Evolutionary conservation across 1,140 invertebrate species (phyloP).

Genomic region (Drosophila kepulauana): DNA sequence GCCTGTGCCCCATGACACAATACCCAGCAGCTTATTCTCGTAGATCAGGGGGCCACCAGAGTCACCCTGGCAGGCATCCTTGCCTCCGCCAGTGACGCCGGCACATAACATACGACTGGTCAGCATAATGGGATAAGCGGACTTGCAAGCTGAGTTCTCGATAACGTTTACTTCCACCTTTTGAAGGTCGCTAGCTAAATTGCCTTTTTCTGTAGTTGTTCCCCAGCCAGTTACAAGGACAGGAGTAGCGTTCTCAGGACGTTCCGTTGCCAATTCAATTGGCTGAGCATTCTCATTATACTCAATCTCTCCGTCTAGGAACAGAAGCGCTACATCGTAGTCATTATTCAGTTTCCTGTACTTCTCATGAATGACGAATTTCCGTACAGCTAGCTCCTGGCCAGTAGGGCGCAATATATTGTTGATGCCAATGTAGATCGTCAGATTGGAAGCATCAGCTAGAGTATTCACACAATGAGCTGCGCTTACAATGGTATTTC

Average conservation of each 20-base stretch:
- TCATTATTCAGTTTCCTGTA: too few relatives aligned
- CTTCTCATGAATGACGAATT: too few relatives aligned
- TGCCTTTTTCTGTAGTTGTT: conserved; percentile 47
- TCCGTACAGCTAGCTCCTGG: conserved; percentile 44
- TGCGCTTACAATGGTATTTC: too few relatives aligned
- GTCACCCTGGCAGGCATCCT: conserved; percentile 87
- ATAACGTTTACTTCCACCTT: conserved; percentile 62
- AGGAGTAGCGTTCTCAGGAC: too few relatives aligned
- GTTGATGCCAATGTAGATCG: conserved; percentile 64
- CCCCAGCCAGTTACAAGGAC: conserved; percentile 77
- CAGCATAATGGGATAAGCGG: conserved; percentile 66
- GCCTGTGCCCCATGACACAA: too few relatives aligned
- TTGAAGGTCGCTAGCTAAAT: conserved; percentile 60
- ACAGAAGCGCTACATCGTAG: too few relatives aligned
- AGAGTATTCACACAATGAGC: too few relatives aligned
- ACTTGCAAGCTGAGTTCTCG: conserved; percentile 59
- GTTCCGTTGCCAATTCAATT: too few relatives aligned
- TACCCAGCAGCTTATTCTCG: conserved; percentile 57
- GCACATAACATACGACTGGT: conserved; percentile 87
- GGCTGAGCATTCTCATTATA: too few relatives aligned
- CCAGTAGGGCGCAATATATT: conserved; percentile 43
- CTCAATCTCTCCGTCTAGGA: too few relatives aligned
- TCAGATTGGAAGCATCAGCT: too few relatives aligned
- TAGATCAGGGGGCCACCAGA: conserved; percentile 84
- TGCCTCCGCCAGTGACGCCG: conserved; percentile 81